phyloP scores from a whole-genome alignment of 2,113 vertebrate genomes.

The Gymnarchus niloticus region DNA sequence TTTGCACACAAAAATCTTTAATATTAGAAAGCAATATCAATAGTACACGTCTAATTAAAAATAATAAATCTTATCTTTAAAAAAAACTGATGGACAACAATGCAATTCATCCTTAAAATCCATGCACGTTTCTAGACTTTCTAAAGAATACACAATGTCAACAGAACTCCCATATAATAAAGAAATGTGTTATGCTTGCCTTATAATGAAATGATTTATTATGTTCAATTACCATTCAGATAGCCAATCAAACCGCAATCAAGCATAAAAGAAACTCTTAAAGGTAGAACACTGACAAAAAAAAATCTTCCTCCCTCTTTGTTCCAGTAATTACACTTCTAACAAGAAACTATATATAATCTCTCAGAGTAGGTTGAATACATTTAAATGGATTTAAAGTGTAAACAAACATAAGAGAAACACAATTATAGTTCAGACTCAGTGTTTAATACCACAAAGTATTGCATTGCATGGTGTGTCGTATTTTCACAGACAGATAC shows the following conservation, averaged over 20 bases:
- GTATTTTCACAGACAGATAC: background rate
- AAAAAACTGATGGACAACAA: background rate
- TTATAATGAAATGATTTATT: slow-evolving; percentile 29
- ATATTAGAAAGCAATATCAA: too few species aligned
- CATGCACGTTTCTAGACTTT: background rate
- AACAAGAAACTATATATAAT: slow-evolving; percentile 2
- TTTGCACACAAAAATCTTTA: too few species aligned
- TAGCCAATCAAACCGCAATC: slow-evolving; percentile 25
- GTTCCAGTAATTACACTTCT: slow-evolving; percentile 24
- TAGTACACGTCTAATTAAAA: background rate
- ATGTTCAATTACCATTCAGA: slow-evolving; percentile 23
- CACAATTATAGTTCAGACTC: background rate
- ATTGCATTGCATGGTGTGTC: background rate
- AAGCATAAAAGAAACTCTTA: slow-evolving; percentile 25
- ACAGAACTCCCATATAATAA: background rate
- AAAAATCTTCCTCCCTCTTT: slow-evolving; percentile 10
- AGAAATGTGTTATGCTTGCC: background rate
- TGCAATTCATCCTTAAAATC: background rate
- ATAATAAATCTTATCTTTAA: background rate
- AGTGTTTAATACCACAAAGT: background rate
- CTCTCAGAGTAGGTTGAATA: background rate
- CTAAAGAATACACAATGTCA: background rate
- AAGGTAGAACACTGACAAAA: slow-evolving; percentile 21
- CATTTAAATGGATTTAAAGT: slow-evolving; percentile 16
- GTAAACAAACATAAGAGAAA: slow-evolving; percentile 5